A percentile compares a stretch with the other conserved stretches of the same genome.
These are phyloP conservation scores for Lutraria lutraria DNA, from an alignment of 2,888 invertebrate genomes.

Conservation along the genomic window DNA sequence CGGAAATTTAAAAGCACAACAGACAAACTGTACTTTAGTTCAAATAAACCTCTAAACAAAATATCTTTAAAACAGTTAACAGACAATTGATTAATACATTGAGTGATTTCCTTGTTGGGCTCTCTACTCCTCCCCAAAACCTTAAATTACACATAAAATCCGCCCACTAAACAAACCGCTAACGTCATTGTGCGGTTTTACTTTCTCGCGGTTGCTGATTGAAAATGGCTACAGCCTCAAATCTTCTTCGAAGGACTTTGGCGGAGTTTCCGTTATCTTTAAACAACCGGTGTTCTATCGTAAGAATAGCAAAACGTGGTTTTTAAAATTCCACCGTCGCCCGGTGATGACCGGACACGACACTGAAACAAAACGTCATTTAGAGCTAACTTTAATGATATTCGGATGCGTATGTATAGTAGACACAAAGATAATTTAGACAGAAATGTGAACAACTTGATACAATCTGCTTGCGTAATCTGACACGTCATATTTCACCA, in stretches of 20 bases:
- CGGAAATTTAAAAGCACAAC: no score
- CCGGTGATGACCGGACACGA: not conserved
- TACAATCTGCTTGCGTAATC: not conserved
- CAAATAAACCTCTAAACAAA: no score
- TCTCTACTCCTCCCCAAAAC: not conserved
- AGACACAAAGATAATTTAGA: not conserved
- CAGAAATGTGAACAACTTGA: not conserved
- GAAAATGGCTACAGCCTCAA: not conserved
- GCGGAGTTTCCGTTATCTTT: conserved; percentile 31
- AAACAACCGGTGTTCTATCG: conserved; percentile 19
- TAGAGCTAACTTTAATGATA: not conserved
- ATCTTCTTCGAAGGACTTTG: not conserved
- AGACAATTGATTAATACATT: no score
- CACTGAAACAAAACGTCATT: conserved; percentile 21
- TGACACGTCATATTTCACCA: not conserved
- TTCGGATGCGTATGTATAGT: not conserved
- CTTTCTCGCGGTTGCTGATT: not conserved
- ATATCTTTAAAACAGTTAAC: no score
- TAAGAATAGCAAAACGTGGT: conserved; percentile 25
- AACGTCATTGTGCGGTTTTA: not conserved
- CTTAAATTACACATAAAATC: not conserved
- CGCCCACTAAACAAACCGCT: not conserved
- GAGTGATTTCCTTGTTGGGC: no score
- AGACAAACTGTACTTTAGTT: no score
- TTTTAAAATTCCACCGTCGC: conserved; percentile 31